phyloP scores from a whole-genome alignment of 2,888 invertebrate genomes.

The Pandemis heparana region DNA sequence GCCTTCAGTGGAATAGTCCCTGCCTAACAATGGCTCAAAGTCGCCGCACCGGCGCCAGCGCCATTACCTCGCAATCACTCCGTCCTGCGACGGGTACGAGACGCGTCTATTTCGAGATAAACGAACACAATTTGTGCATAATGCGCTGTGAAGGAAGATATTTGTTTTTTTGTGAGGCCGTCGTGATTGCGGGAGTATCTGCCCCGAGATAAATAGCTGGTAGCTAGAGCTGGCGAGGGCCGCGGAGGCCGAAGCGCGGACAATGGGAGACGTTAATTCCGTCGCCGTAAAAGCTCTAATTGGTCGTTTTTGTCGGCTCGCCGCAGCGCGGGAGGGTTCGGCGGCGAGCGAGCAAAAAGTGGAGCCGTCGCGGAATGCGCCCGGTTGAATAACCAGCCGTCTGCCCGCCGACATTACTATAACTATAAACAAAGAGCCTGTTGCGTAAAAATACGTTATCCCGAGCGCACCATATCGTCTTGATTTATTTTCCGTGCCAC shows the following conservation, averaged over 20 bases:
- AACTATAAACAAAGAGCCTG: slow-evolving; percentile 80
- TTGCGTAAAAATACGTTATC: slow-evolving; percentile 84
- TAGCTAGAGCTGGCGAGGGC: slow-evolving; percentile 26
- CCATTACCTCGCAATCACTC: slow-evolving; percentile 63
- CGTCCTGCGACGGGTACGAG: slow-evolving; percentile 52
- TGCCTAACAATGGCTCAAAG: slow-evolving; percentile 61
- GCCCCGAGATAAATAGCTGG: slow-evolving; percentile 52
- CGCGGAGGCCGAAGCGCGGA: slow-evolving; percentile 55
- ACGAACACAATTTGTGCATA: slow-evolving; percentile 61
- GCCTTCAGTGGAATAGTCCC: slow-evolving; percentile 33
- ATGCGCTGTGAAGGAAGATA: slow-evolving; percentile 52
- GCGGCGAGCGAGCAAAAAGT: slow-evolving; percentile 77
- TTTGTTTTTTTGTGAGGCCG: slow-evolving; percentile 56
- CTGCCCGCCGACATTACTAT: slow-evolving; percentile 59
- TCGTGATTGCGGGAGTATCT: slow-evolving; percentile 56
- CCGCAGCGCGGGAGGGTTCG: slow-evolving; percentile 43
- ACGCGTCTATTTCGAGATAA: slow-evolving; percentile 62
- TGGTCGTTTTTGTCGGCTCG: slow-evolving; percentile 65
- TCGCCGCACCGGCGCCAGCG: slow-evolving; percentile 68
- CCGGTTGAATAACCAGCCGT: slow-evolving; percentile 84
- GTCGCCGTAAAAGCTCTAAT: slow-evolving; percentile 78
- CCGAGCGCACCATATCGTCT: slow-evolving; percentile 67
- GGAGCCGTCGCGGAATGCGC: slow-evolving; percentile 81
- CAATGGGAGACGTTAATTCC: slow-evolving; percentile 76
- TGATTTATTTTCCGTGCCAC: slow-evolving; percentile 78